phyloP scores from a whole-genome alignment of 2,797 vertebrate genomes.

The Pipistrellus kuhlii region DNA sequence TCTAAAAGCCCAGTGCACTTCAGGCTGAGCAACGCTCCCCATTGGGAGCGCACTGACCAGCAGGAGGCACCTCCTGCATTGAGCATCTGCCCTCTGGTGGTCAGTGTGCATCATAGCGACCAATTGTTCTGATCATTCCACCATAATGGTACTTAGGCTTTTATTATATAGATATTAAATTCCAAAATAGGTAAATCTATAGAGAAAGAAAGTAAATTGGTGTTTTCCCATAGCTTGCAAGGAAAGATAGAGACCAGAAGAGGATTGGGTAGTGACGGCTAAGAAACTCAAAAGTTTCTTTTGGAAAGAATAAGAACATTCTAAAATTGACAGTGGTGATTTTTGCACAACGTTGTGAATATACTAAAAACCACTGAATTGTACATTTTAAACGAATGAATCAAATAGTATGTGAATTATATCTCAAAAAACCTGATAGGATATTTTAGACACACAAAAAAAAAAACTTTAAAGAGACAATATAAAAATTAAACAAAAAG shows the following conservation, averaged over 20 bases:
- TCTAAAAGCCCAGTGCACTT: background rate
- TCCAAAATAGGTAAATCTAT: constrained; percentile 33
- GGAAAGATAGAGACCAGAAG: background rate
- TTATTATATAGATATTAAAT: background rate
- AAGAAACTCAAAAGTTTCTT: background rate
- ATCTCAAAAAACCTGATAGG: background rate
- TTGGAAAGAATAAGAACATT: background rate
- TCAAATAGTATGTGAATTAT: background rate
- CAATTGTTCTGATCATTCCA: too few species aligned
- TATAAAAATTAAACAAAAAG: constrained; percentile 33
- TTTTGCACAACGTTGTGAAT: background rate
- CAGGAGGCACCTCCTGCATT: too few species aligned
- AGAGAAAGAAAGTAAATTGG: background rate
- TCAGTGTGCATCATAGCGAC: too few species aligned
- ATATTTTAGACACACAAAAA: background rate
- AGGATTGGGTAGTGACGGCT: background rate
- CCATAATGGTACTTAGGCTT: too few species aligned
- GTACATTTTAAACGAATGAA: background rate
- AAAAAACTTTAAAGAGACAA: background rate
- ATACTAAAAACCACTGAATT: constrained; percentile 13
- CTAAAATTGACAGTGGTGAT: background rate
- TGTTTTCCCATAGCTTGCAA: background rate
- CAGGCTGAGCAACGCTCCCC: too few species aligned
- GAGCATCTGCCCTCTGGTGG: too few species aligned
- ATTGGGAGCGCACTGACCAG: too few species aligned